Evolutionary conservation across 2,888 invertebrate species (phyloP).

Genomic region (Euspilapteryx auroguttella): DNA sequence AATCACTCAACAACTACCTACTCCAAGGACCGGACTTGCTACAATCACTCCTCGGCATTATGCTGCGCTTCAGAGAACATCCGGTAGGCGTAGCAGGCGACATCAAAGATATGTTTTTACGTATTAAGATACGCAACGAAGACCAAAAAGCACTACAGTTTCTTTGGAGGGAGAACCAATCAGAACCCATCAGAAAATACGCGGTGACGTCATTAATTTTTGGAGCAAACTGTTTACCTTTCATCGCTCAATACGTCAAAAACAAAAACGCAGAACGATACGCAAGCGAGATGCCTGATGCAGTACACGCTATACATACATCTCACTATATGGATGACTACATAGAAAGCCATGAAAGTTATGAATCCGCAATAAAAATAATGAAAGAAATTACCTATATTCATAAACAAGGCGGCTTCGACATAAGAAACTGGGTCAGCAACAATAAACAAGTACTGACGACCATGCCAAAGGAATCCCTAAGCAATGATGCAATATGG

Average conservation of each 20-base stretch:
- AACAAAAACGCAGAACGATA: conserved; percentile 7
- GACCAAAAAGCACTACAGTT: conserved; percentile 15
- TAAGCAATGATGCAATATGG: conserved; percentile 8
- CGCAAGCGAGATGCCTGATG: conserved; percentile 3
- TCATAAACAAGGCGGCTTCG: conserved; percentile 8
- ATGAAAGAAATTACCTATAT: conserved; percentile 7
- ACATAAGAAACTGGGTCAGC: conserved; percentile 13
- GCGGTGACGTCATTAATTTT: too few species aligned
- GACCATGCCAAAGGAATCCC: conserved; percentile 9
- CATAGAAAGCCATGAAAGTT: conserved; percentile 11
- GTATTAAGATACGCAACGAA: conserved; percentile 11
- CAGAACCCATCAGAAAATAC: conserved; percentile 3
- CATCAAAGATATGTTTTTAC: too few species aligned
- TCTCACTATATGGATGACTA: conserved; percentile 15
- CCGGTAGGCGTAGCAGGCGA: conserved; percentile 17
- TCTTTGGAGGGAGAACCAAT: too few species aligned
- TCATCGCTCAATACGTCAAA: conserved; percentile 7
- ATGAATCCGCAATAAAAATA: conserved; percentile 8
- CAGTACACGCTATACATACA: conserved; percentile 10
- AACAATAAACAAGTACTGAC: conserved; percentile 8
- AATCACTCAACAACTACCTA: conserved; percentile 14
- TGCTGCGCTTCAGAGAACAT: conserved; percentile 17
- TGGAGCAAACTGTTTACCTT: too few species aligned
- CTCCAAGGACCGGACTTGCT: conserved; percentile 18
- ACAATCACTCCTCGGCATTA: conserved; percentile 14